Base-by-base conservation (phyloP, 2,888 invertebrate genomes). In the Stratiomys singularior region DNA sequence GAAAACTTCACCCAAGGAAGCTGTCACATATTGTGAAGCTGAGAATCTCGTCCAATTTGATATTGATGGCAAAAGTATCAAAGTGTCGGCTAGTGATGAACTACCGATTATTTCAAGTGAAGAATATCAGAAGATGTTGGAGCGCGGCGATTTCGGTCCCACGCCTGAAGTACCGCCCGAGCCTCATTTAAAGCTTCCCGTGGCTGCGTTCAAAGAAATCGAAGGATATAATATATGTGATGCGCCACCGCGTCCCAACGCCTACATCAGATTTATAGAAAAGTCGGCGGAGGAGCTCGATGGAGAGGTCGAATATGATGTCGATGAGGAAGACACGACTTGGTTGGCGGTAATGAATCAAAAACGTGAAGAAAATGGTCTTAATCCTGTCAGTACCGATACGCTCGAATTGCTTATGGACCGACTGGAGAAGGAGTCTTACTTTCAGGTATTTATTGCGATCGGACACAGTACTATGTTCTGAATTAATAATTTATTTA, bases 391-490 rank as follows among this genome's bases (percentile, higher is more conserved):
- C n/a, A 92, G 93, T 56, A 93, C 96, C 28, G 96, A 97, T 84
- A 94, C 93, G 0, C 91, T 99, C 85, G 99, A 99, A 86, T 87
- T 96, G n/a, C 88, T 99, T 0, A 98, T 99, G 97, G 99, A 99
- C 87, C 90, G 98, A 77, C 88, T 99, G 82, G 99, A 99, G 85
- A 99, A 99, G 86, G 98, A 98, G 86, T 98, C 98, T 0, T 96
- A 96, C 86, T 98, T 98, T 85, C 96, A 96, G 87, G 93, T 92
- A 83, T 21, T 30, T 47, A n/a, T n/a, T n/a, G n/a, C n/a, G n/a
- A n/a, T n/a, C n/a, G n/a, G n/a, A n/a, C n/a, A n/a, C n/a, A n/a
- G n/a, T n/a, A n/a, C n/a, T n/a, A n/a, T n/a, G n/a, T n/a, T 52
- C 18, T 52, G 52, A 52, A 52, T 13, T 52, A n/a, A n/a, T 52